phyloP scores from a whole-genome alignment of 37 sponge, comb jelly and placozoan genomes.

The Theonella swinhoei region DNA sequence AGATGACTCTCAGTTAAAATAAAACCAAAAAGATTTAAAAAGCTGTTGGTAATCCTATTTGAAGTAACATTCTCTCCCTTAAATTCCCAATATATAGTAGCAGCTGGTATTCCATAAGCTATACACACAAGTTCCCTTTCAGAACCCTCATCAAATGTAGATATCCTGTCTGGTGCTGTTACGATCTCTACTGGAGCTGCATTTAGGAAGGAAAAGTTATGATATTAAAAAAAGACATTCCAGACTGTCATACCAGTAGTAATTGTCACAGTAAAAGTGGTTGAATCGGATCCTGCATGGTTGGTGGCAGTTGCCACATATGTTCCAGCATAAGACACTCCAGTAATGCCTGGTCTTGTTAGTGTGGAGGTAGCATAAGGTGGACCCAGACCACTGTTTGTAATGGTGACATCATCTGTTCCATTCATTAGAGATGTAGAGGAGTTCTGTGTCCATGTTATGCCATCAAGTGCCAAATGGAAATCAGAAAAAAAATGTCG shows the following conservation, averaged over 20 bases:
- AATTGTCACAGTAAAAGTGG: conserved; percentile 18
- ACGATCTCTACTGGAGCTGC: no score
- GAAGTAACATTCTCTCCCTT: no score
- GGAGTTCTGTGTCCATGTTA: conserved; percentile 20
- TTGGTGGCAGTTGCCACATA: conserved; percentile 23
- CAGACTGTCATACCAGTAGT: conserved; percentile 2
- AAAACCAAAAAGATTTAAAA: no score
- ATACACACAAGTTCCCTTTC: no score
- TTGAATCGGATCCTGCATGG: conserved; percentile 2
- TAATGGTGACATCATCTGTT: conserved; percentile 10
- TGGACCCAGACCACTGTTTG: not conserved
- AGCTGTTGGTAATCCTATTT: no score
- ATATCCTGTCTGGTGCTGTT: conserved; percentile 13
- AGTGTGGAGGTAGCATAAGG: conserved; percentile 2
- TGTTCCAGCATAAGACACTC: conserved; percentile 15
- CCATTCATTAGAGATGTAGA: not conserved
- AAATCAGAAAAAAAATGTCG: conserved; percentile 10
- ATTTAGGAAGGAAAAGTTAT: no score
- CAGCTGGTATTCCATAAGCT: no score
- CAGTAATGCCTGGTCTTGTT: not conserved
- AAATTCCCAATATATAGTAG: no score
- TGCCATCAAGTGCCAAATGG: conserved; percentile 16
- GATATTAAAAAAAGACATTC: not conserved
- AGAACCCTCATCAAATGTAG: not conserved
- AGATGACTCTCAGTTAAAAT: no score